Evolutionary conservation across 2,888 invertebrate genomes (phyloP).

Genomic region (Xanthorhoe designata): DNA sequence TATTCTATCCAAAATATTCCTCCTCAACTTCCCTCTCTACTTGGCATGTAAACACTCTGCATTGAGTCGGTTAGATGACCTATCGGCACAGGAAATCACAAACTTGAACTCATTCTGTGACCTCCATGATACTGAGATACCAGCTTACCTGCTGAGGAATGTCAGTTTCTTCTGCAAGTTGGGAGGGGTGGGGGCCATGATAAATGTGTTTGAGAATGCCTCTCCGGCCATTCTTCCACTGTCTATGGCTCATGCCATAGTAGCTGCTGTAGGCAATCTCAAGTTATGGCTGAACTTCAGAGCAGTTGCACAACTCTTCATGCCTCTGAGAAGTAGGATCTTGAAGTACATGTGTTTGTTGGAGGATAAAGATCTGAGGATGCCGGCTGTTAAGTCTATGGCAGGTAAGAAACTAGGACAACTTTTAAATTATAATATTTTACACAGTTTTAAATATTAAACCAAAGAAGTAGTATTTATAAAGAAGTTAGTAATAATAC

Average conservation of each 20-base stretch:
- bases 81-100: conserved; percentile 93
- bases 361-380: conserved; percentile 95
- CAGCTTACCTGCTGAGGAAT: conserved; percentile 94
- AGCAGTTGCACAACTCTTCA: conserved; percentile 94
- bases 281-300: conserved; percentile 97
- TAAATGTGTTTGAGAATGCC: conserved; percentile 92
- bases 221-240: conserved; percentile 91
- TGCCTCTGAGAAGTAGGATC: conserved; percentile 94
- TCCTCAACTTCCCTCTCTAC: conserved; percentile 95
- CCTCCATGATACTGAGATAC: conserved; percentile 96
- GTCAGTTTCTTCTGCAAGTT: conserved; percentile 97
- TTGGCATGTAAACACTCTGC: conserved; percentile 94
- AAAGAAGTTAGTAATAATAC: no score
- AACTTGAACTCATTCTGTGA: conserved; percentile 94
- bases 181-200: conserved; percentile 95
- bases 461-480: no score
- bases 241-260: conserved; percentile 96
- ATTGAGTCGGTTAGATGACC: conserved; percentile 92
- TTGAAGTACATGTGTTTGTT: conserved; percentile 97
- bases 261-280: conserved; percentile 95
- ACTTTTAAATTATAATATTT: not conserved
- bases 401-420: conserved; percentile 86
- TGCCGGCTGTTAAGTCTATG: conserved; percentile 96
- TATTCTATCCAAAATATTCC: conserved; percentile 93
- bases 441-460: no score